Percentiles rank a stretch among this genome's conserved stretches.
These are phyloP conservation scores for Elgonia sp. DNA, from an alignment of 2,888 invertebrate species.

Conservation along the genomic window DNA sequence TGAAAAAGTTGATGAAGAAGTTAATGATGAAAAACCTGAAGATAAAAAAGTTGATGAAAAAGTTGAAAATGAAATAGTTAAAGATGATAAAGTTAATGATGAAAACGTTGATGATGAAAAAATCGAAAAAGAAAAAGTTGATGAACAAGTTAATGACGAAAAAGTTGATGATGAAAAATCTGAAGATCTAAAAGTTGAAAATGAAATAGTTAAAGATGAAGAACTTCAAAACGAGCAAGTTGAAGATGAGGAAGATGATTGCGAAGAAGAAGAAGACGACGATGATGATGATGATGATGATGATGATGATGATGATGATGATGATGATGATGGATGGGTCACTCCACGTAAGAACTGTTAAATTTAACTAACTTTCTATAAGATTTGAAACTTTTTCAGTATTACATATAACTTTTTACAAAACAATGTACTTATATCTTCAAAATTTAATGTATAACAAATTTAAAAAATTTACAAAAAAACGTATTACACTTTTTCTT, in stretches of 20 bases:
- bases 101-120: not conserved
- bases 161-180: too few species aligned
- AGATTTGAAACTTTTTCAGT: too few species aligned
- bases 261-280: slow-evolving; percentile 78
- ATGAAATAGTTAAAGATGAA: too few species aligned
- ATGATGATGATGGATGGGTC: slow-evolving; percentile 89
- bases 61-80: too few species aligned
- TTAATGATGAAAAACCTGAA: slow-evolving; percentile 67
- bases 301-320: slow-evolving; percentile 80
- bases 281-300: slow-evolving; percentile 85
- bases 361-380: not conserved
- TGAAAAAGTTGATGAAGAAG: slow-evolving; percentile 80
- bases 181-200: too few species aligned
- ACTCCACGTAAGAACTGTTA: slow-evolving; percentile 88
- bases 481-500: too few species aligned
- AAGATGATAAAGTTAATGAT: not conserved
- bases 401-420: too few species aligned
- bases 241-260: too few species aligned
- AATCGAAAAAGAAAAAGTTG: slow-evolving; percentile 80
- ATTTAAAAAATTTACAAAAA: too few species aligned
- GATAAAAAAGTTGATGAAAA: too few species aligned
- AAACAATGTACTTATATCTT: not conserved
- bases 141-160: slow-evolving; percentile 76
- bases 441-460: too few species aligned
- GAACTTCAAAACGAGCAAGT: slow-evolving; percentile 79